Conservation (phyloP, 2,113 vertebrate species). For the Gorsachius goisagi region DNA sequence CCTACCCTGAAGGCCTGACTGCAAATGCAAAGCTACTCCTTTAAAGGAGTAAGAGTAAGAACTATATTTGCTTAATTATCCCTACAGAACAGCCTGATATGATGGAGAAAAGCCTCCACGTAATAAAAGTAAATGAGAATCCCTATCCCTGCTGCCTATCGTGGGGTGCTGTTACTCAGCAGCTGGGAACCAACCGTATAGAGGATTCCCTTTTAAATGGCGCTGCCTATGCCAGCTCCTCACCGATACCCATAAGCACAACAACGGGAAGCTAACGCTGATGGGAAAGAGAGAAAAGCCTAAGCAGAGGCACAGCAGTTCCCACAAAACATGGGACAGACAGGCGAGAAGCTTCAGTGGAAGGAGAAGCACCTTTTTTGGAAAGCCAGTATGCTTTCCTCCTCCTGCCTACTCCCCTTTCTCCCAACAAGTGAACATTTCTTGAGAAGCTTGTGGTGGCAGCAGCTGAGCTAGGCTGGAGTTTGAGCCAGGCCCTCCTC, state of each 20-base stretch:
- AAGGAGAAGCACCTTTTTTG: neutral
- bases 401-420: neutral
- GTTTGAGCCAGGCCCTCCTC: neutral
- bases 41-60: neutral
- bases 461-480: neutral
- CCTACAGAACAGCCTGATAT: neutral
- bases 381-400: neutral
- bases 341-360: neutral
- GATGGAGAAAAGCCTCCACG: neutral
- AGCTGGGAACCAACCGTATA: neutral
- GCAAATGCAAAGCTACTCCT: conserved; percentile 26
- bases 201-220: neutral
- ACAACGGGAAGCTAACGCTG: neutral
- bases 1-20: neutral
- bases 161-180: neutral
- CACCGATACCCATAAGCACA: neutral
- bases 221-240: neutral
- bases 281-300: neutral
- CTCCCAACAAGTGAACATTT: neutral
- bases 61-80: conserved; percentile 15
- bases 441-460: neutral
- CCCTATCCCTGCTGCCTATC: neutral
- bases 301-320: neutral
- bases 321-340: neutral
- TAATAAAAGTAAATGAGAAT: conserved; percentile 53